Conservation (phyloP, 2,797 vertebrate genomes). For the Sternarchorhynchus goeldii region DNA sequence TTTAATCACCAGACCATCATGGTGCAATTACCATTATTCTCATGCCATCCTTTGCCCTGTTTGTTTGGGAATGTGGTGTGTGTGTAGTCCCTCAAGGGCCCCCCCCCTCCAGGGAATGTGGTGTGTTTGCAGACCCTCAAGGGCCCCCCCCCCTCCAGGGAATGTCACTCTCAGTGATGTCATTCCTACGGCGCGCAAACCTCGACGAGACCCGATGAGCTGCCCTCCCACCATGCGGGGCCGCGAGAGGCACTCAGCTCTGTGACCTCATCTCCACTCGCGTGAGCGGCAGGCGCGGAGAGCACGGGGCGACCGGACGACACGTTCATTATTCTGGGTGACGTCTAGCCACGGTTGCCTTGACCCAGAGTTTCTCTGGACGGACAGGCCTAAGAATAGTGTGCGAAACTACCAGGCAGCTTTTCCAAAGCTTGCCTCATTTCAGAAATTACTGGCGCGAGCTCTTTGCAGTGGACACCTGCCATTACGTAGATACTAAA, state of each 20-base stretch:
- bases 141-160: slow-evolving; percentile 22
- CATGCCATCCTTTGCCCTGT: slow-evolving; percentile 35
- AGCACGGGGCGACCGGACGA: slow-evolving; percentile 7
- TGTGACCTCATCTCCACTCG: slow-evolving; percentile 44
- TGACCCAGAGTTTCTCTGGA: slow-evolving; percentile 39
- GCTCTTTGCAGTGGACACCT: slow-evolving; percentile 53
- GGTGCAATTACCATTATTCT: slow-evolving; percentile 43
- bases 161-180: slow-evolving; percentile 43
- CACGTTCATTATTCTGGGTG: slow-evolving; percentile 27
- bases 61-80: slow-evolving; percentile 28
- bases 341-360: slow-evolving; percentile 31
- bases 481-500: slow-evolving; percentile 55
- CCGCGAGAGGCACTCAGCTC: slow-evolving; percentile 26
- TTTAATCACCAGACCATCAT: slow-evolving; percentile 44
- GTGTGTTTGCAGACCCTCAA: background rate
- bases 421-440: slow-evolving; percentile 52
- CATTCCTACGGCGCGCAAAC: slow-evolving; percentile 30
- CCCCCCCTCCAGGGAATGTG: slow-evolving; percentile 11
- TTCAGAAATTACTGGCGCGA: slow-evolving; percentile 44
- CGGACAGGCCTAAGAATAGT: slow-evolving; percentile 56
- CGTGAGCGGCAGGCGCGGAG: background rate
- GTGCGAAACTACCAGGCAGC: slow-evolving; percentile 31
- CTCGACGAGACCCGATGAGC: slow-evolving; percentile 34
- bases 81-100: slow-evolving; percentile 11
- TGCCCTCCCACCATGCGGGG: background rate